Evolutionary conservation across 2,888 invertebrate species (phyloP).

Genomic region (Machimus rusticus): DNA sequence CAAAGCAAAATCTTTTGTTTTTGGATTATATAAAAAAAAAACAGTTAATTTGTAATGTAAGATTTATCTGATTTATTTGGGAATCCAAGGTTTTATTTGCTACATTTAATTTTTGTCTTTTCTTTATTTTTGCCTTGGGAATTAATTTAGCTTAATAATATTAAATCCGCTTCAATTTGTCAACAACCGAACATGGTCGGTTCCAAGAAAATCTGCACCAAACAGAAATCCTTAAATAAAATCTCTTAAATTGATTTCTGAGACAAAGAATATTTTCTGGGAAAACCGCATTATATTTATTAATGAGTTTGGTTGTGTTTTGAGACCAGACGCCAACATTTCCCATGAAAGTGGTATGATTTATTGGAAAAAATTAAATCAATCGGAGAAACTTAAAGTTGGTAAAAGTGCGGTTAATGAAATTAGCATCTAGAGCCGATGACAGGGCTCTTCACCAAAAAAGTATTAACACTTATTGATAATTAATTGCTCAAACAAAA

Average conservation of each 20-base stretch:
- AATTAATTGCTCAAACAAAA: conserved; percentile 17
- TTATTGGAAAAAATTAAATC: background rate
- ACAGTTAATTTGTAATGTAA: too few species aligned
- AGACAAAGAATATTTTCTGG: background rate
- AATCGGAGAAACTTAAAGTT: background rate
- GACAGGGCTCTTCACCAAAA: background rate
- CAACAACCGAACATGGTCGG: too few species aligned
- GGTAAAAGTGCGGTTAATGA: background rate
- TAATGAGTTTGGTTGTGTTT: background rate
- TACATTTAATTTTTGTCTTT: too few species aligned
- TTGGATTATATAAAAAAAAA: too few species aligned
- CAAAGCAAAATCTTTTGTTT: too few species aligned
- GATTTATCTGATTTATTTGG: too few species aligned
- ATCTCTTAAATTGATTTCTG: background rate
- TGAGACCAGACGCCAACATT: background rate
- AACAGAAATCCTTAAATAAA: background rate
- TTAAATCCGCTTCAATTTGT: background rate
- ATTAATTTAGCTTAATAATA: background rate
- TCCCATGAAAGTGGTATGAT: background rate
- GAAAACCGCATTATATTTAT: background rate
- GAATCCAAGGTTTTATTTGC: too few species aligned
- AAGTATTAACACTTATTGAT: conserved; percentile 18
- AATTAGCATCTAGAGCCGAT: background rate
- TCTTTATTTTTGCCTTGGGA: background rate
- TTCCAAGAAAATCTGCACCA: background rate